Evolutionary conservation across 2,113 vertebrate species (phyloP), one percentile per base, ranked within the genome.

Genomic region (Fregetta grallaria): DNA sequence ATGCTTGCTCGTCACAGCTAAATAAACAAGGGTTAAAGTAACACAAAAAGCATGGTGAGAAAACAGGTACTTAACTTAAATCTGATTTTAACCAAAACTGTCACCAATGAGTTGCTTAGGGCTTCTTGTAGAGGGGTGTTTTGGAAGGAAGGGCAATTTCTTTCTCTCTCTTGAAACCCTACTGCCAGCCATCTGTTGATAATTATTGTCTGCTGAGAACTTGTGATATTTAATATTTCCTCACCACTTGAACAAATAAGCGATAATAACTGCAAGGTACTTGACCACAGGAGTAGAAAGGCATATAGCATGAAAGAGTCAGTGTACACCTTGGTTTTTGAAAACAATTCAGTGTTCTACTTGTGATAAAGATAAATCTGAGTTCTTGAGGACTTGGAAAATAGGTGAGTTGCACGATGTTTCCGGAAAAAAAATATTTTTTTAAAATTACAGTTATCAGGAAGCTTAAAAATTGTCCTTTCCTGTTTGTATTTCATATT

Each of bases 211-310:
- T 97, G 97, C 98, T 98, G 98, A 99, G 99, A 99, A 98, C 92
- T 97, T 98, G 98, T 99, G 99, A 99, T 99, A 99, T 99, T 99
- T 99, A 99, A 99, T 99, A 99, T 99, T 99, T 99, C 99, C 99
- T 99, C 98, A 98, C 97, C 98, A 99, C 99, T 99, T 99, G 99
- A 99, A 99, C 98, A 99, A 99, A 99, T 99, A 99, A 98, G 98
- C 50, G 96, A 98, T 98, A 98, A 99, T 99, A 99, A 99, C 98
- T 98, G 98, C 98, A 98, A 99, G 98, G 98, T 98, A 98, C 98
- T 98, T 98, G 98, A 98, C 99, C 99, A 99, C 99, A 99, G 98
- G 98, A 98, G 98, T 97, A 98, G 99, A 98, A 97, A 98, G 98
- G 98, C 98, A 94, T 97, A 97, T 97, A 98, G 97, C 98, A 98